A percentile compares a stretch with the other conserved stretches of the same genome.
These are phyloP conservation scores for Corythornis madagascariensis DNA, from an alignment of 2,113 vertebrate species.

Conservation along the genomic window DNA sequence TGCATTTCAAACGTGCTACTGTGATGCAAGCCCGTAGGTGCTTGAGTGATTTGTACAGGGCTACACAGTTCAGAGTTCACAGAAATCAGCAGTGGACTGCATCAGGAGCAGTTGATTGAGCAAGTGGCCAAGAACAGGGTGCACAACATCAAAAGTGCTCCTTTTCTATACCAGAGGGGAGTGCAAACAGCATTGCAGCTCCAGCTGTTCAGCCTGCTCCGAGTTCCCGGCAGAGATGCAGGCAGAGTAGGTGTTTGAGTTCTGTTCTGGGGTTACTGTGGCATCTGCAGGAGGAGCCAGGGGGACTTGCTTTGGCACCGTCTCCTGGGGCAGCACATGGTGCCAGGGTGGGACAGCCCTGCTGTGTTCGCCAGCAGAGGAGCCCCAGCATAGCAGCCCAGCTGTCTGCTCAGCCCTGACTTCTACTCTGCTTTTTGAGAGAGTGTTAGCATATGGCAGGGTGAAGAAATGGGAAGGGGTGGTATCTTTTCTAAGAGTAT, in stretches of 20 bases:
- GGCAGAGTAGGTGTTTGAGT: neutral
- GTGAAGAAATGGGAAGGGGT: neutral
- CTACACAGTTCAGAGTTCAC: accelerated
- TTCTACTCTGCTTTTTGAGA: neutral
- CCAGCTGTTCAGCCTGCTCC: accelerated
- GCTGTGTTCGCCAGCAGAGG: accelerated
- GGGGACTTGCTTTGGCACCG: neutral
- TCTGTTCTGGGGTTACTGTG: neutral
- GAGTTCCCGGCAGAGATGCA: accelerated
- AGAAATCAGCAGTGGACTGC: too few species aligned
- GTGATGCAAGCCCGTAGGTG: neutral
- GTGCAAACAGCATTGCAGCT: accelerated
- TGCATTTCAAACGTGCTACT: neutral
- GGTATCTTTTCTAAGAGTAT: neutral
- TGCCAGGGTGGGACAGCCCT: neutral
- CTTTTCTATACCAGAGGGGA: neutral
- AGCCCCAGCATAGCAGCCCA: accelerated
- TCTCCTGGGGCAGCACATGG: neutral
- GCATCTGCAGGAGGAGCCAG: neutral
- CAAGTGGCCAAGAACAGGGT: neutral
- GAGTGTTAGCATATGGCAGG: neutral
- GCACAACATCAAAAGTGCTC: accelerated
- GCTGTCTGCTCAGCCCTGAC: neutral
- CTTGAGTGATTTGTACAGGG: neutral
- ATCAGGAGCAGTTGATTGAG: accelerated